Evolutionary conservation across 2,113 vertebrate species (phyloP), one percentile per base, ranked within the genome.

Genomic region (Sceloporus tristichus): DNA sequence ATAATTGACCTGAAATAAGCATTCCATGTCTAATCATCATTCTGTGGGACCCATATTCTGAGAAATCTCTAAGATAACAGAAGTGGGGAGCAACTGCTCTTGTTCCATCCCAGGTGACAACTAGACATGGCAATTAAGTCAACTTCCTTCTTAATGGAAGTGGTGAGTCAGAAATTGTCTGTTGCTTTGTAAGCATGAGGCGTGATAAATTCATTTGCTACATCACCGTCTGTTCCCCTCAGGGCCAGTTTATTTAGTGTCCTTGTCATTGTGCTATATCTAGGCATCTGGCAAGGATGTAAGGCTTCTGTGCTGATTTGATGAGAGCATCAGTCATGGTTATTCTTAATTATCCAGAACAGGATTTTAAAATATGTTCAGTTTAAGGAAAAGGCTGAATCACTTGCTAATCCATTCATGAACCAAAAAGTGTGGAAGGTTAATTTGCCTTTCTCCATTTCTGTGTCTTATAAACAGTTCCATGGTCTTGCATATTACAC

Each of bases 121-220:
- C 2, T 29, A 5, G 0, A 29, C 84, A 87, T 70, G 89, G 11
- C 42, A 40, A 70, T 89, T 18, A 77, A 86, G 66, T n/a, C 84
- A 56, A 70, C 54, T 92, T 1, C 40, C 0, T 0, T 62, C 42
- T 71, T 89, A 83, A 65, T 77, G 38, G 40, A 38, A 1, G 74
- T 73, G n/a, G 21, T 88, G 68, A 85, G 66, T 34, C 76, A 79
- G 74, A 56, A 56, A 4, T 81, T 34, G 7, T 1, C 1, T 1
- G 1, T 77, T 83, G 79, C 70, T 91, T 77, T 87, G 19, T 40
- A 19, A 87, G 2, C 34, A 79, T 53, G 70, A 89, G 84, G 85
- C 38, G 18, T 27, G 0, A 1, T 77, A 29, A 70, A 40, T 89
- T 34, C 16, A 16, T 66, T 4, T n/a, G 9, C 5, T 34, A 6